These are phyloP conservation scores for Porites lobata DNA, from an alignment of 92 coral and sea anemone species.

Conservation along the genomic window DNA sequence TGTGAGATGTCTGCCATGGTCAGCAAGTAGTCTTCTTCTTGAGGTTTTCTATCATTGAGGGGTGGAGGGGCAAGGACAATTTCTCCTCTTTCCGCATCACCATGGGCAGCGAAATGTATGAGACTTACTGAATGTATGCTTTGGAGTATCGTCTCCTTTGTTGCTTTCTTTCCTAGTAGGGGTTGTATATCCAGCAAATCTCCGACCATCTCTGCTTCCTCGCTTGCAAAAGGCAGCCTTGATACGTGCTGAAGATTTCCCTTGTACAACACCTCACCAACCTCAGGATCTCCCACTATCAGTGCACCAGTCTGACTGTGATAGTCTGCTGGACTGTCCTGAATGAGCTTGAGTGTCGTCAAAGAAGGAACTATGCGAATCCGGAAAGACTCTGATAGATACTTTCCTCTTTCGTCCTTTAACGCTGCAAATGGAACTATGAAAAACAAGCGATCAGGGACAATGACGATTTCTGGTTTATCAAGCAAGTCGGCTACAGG, in stretches of 20 bases:
- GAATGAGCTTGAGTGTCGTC: neutral
- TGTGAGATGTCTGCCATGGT: neutral
- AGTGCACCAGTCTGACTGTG: slow-evolving; percentile 8
- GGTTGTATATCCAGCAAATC: neutral
- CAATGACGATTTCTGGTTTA: neutral
- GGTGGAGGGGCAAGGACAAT: neutral
- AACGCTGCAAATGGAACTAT: neutral
- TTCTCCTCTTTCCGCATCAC: neutral
- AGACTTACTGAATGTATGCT: neutral
- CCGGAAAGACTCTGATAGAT: neutral
- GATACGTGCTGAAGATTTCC: neutral
- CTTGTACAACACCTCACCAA: neutral
- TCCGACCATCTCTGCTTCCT: neutral
- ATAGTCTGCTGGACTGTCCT: neutral
- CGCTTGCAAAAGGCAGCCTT: neutral
- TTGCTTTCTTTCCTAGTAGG: neutral
- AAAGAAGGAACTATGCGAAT: slow-evolving; percentile 1
- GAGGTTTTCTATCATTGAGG: neutral
- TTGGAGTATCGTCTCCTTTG: neutral
- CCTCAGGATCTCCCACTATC: neutral
- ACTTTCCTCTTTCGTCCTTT: neutral
- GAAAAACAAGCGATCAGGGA: neutral
- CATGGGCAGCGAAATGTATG: neutral
- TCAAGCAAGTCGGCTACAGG: neutral
- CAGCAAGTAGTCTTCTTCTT: neutral